Percentiles rank a stretch among this genome's conserved stretches.
Evolutionary conservation across 2,797 vertebrate genomes (phyloP).

Genomic region (Myotis vivesi): DNA sequence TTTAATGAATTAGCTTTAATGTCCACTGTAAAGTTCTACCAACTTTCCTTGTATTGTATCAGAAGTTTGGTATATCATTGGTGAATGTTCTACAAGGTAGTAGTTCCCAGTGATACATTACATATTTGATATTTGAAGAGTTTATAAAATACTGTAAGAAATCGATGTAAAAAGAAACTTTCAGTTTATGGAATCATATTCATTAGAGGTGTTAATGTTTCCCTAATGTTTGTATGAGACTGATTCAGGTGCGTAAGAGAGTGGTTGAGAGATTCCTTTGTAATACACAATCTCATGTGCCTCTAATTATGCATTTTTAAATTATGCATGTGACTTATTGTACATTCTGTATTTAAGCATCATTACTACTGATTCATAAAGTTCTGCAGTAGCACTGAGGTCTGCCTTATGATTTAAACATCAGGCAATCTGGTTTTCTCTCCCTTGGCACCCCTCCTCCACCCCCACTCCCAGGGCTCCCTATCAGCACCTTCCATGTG

Average conservation of each 20-base stretch:
- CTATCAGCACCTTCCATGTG: neutral
- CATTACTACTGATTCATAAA: neutral
- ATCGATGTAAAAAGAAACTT: neutral
- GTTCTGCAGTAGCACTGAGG: neutral
- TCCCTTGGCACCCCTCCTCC: neutral
- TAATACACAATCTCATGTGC: neutral
- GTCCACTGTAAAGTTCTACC: neutral
- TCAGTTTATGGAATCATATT: neutral
- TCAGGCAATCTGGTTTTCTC: neutral
- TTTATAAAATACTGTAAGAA: neutral
- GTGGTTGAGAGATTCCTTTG: neutral
- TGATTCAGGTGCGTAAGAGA: neutral
- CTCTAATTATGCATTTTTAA: neutral
- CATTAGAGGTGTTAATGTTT: neutral
- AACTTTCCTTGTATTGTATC: neutral
- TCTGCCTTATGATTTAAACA: neutral
- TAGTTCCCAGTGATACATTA: neutral
- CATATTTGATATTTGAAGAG: neutral
- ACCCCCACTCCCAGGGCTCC: rapidly evolving
- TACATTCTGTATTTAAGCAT: neutral
- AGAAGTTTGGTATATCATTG: neutral
- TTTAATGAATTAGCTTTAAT: slow-evolving; percentile 48
- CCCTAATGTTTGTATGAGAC: neutral
- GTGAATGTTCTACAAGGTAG: neutral
- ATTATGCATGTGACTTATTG: neutral